Conservation (phyloP, 2,113 vertebrate species). For the Alexandromys fortis region DNA sequence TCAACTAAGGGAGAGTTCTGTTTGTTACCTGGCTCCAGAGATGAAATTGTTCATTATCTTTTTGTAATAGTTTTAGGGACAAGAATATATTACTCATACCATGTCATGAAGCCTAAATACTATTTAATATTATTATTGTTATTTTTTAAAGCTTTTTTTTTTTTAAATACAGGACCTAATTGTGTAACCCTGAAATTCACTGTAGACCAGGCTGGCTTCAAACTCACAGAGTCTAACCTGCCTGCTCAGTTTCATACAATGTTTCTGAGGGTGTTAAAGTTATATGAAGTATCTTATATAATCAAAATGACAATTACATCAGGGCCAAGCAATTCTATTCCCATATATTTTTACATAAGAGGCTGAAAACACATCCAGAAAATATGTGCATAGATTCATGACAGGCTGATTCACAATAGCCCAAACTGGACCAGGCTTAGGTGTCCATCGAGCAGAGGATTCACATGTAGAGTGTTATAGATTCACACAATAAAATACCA, state of each 20-base stretch:
- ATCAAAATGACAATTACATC: neutral
- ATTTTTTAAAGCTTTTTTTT: neutral
- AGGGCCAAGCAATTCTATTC: neutral
- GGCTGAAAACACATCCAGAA: neutral
- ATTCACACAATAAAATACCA: neutral
- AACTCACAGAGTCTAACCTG: neutral
- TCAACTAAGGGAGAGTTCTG: conserved; percentile 6
- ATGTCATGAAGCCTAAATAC: neutral
- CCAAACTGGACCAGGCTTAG: neutral
- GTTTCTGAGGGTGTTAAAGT: neutral
- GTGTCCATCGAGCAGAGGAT: neutral
- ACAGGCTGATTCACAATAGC: neutral
- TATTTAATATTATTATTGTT: neutral
- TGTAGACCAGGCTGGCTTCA: neutral
- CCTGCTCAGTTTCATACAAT: neutral
- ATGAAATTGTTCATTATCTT: neutral
- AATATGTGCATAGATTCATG: neutral
- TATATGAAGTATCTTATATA: neutral
- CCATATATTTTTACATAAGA: neutral
- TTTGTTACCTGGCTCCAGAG: conserved; percentile 12
- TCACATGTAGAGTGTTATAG: neutral
- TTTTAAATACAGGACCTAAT: no score
- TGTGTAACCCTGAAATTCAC: neutral
- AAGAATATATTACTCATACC: conserved; percentile 1
- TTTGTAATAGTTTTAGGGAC: neutral